These are phyloP conservation scores for Tachina fera DNA, from an alignment of 2,888 invertebrate genomes.

Conservation along the genomic window DNA sequence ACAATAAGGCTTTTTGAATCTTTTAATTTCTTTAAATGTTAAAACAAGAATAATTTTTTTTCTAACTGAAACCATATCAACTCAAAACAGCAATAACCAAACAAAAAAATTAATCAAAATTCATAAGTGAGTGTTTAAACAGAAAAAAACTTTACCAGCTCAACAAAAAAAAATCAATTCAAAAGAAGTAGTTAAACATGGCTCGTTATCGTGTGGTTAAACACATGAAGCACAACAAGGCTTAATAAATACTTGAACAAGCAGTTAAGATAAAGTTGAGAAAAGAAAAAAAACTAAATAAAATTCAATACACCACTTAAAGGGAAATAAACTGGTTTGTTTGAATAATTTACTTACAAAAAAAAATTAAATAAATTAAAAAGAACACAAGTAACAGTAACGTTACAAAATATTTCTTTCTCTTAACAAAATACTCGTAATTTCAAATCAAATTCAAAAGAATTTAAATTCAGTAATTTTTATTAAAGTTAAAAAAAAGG, in stretches of 20 bases:
- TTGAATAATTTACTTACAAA: constrained; percentile 30
- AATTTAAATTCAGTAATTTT: not conserved
- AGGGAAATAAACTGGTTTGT: constrained; percentile 53
- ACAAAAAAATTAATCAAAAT: constrained; percentile 65
- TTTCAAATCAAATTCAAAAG: not conserved
- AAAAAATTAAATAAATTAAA: constrained; percentile 6
- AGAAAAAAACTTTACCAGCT: constrained; percentile 11
- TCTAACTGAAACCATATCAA: not conserved
- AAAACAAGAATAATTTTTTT: constrained; percentile 34
- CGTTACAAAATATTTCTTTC: not conserved
- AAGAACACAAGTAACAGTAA: not conserved
- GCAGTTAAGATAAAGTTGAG: constrained; percentile 49
- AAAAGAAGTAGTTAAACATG: constrained; percentile 62
- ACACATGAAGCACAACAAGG: constrained; percentile 54
- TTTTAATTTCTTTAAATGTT: constrained; percentile 36
- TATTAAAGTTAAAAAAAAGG: not conserved
- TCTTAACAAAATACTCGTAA: not conserved
- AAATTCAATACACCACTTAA: constrained; percentile 31
- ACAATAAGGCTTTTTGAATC: constrained; percentile 49
- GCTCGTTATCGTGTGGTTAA: constrained; percentile 63
- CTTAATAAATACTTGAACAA: constrained; percentile 60
- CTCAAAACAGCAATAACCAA: not conserved
- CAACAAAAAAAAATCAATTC: constrained; percentile 43
- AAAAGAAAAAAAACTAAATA: constrained; percentile 3
- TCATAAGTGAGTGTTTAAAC: constrained; percentile 51